These are phyloP conservation scores for Ophiothrix spiculata DNA, from an alignment of 35 echinoderm and acorn worm genomes.

Conservation along the genomic window DNA sequence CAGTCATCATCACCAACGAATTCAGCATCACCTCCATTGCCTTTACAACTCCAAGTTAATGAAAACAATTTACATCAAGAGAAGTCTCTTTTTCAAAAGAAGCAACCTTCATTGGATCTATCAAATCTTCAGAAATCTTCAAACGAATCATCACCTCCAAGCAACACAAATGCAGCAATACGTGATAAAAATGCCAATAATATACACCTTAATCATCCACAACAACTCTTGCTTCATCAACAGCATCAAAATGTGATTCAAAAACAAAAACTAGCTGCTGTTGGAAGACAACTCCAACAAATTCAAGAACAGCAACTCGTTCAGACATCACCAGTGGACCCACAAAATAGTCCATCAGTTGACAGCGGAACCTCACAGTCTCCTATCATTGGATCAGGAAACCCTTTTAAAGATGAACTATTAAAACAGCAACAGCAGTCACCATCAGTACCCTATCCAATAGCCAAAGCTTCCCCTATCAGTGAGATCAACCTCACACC, in stretches of 20 bases:
- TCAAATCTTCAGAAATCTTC: neutral
- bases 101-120: neutral
- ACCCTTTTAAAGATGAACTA: constrained; percentile 79
- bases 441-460: constrained; percentile 19
- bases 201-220: constrained; percentile 9
- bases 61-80: neutral
- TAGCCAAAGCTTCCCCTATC: constrained; percentile 36
- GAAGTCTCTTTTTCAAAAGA: neutral
- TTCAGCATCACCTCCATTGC: neutral
- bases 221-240: neutral
- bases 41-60: neutral
- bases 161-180: neutral
- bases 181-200: neutral
- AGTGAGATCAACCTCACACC: neutral
- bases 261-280: constrained; percentile 11
- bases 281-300: constrained; percentile 8
- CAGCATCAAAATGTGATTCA: neutral
- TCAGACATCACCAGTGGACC: neutral
- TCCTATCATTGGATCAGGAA: constrained; percentile 42
- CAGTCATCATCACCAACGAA: neutral
- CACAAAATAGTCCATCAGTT: neutral
- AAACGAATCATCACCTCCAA: neutral
- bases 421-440: constrained; percentile 41
- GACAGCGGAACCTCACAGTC: neutral
- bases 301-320: constrained; percentile 7